Percentiles rank a stretch among this genome's conserved stretches.
phyloP scores from a whole-genome alignment of 2,888 invertebrate species.

The Microchrysa polita region DNA sequence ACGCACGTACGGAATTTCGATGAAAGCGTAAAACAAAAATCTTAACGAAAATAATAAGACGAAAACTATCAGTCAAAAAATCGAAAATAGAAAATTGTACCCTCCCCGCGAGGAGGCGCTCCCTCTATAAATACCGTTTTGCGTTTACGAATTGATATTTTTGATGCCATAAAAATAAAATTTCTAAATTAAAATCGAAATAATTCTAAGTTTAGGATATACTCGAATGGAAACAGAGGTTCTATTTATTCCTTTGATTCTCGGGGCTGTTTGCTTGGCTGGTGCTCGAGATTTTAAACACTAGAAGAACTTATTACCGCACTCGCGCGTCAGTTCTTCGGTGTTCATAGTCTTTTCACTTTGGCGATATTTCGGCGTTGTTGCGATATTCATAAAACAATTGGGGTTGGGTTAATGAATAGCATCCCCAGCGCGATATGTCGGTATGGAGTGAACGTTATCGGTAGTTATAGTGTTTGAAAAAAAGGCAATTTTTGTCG shows the following conservation, averaged over 20 bases:
- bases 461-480: neutral
- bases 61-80: conserved; percentile 15
- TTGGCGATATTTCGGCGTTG: neutral
- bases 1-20: too few relatives aligned
- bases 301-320: conserved; percentile 32
- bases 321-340: conserved; percentile 15
- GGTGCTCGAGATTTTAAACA: conserved; percentile 22
- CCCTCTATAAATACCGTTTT: conserved; percentile 48
- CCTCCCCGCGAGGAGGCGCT: neutral
- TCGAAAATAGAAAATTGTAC: conserved; percentile 5
- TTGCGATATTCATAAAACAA: neutral
- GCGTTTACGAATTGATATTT: conserved; percentile 49
- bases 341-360: conserved; percentile 15
- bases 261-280: conserved; percentile 7
- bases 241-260: conserved; percentile 49
- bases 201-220: conserved; percentile 51
- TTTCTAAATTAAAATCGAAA: conserved; percentile 51
- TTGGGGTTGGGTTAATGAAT: neutral
- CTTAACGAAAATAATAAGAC: conserved; percentile 8
- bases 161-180: conserved; percentile 51
- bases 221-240: conserved; percentile 41
- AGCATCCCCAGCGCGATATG: neutral
- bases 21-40: conserved; percentile 2
- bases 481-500: neutral
- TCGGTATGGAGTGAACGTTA: neutral